phyloP scores from a whole-genome alignment of 2,888 invertebrate genomes.

The Masnerella sp. region DNA sequence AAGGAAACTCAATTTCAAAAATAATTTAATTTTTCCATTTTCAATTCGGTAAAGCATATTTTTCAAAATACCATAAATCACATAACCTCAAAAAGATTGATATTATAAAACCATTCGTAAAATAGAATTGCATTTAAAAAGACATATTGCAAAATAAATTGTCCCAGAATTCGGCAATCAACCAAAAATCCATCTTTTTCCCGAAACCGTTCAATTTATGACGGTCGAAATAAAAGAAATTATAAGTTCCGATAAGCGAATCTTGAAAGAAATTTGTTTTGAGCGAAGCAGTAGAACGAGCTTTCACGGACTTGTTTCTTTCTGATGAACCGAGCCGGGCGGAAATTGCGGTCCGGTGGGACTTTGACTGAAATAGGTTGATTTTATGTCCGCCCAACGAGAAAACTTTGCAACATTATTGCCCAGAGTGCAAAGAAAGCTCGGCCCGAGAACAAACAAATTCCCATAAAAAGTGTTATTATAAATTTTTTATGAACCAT shows the following conservation, averaged over 20 bases:
- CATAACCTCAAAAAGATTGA: no score
- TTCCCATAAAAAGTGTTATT: constrained; percentile 55
- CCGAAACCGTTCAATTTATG: no score
- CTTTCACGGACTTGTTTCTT: constrained; percentile 34
- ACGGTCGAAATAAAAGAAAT: neutral
- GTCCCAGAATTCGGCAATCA: no score
- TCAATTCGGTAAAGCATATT: no score
- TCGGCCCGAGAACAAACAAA: constrained; percentile 41
- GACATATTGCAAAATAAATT: no score
- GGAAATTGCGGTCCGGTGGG: constrained; percentile 56
- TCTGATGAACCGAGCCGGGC: constrained; percentile 35
- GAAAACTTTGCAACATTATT: constrained; percentile 52
- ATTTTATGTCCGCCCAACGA: constrained; percentile 54
- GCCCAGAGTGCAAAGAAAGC: constrained; percentile 53
- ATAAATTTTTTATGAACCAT: constrained; percentile 53
- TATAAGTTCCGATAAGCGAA: neutral
- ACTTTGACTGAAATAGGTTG: constrained; percentile 54
- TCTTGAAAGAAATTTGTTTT: constrained; percentile 22
- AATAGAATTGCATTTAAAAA: no score
- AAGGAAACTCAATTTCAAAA: no score
- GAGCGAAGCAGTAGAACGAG: constrained; percentile 24
- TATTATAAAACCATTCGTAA: no score
- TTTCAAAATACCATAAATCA: no score
- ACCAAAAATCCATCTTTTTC: no score
- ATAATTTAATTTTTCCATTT: no score